Evolutionary conservation across 1,140 invertebrate species (phyloP), one percentile per base, ranked within the genome.

Genomic region (Euschistus heros): DNA sequence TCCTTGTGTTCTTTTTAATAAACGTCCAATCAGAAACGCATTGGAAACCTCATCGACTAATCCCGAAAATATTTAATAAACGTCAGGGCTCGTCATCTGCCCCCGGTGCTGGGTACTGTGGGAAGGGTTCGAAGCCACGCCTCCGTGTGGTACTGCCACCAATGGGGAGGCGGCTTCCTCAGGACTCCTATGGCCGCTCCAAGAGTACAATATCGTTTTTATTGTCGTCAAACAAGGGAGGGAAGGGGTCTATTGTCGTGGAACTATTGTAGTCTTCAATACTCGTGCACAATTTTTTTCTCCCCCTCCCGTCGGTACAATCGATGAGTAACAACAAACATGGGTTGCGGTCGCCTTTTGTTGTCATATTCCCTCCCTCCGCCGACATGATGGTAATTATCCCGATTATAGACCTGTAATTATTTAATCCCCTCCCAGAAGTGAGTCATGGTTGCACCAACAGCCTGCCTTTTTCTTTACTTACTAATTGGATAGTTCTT

Each of bases 31-130:
- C 26, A 59, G 55, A 59, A 59, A 59, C 55, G 55, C 55, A 59
- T 59, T 27, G 4, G 22, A 59, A 33, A n/a, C 20, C 30, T 50
- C 22, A 22, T 18, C n/a, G 47, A 50, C 47, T 50, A 50, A 59
- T 59, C 55, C 24, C 24, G n/a, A 59, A 59, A 59, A 59, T 59
- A 59, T 59, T 59, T 59, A 59, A 59, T 59, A 59, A 59, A 59
- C 55, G 55, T 59, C 55, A 59, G 24, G 2, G 55, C 18, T 22
- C 50, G 50, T 26, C 50, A 54, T 20, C 7, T 22, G 50, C 18
- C 18, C 24, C 18, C 24, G 15, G 4, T 14, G 17, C 1, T 4
- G 55, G 55, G 55, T n/a, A 24, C 17, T 27, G 55, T 26, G 24
- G 17, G 26, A 24, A 33, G 55, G 55, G 20, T 59, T 7, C n/a